Base-by-base conservation (phyloP, 2,888 invertebrate species). In the Salticus scenicus region DNA sequence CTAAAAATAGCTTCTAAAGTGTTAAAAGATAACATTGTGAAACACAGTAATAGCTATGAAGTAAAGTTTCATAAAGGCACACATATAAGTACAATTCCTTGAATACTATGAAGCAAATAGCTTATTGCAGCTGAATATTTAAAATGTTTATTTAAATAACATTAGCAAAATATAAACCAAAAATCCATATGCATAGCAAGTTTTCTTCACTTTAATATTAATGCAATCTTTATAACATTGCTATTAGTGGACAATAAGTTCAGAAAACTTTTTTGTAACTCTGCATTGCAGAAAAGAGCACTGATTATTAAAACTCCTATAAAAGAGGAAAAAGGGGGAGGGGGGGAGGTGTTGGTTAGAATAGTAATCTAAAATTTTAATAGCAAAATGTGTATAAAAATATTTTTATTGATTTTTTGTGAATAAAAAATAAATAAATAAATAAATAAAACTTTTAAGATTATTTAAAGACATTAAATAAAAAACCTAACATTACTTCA, bases 1-100 rank as follows among this genome's bases (percentile, higher is more conserved):
- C 57, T 57, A 57, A 57, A 57, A 57, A 57, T 57, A 57, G 57
- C 57, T 57, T 57, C 57, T 57, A 57, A 57, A 57, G 24, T 57
- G 12, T 57, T 57, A 57, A 57, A 47, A 47, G 7, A 17, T 47
- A 17, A 47, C 12, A 47, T 17, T 47, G 47, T 47, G 17, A 47
- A n/a, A 57, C 57, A 57, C 57, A 24, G 57, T 24, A 57, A 12
- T 57, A 57, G 57, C 57, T 57, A 24, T n/a, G 24, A 57, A 57
- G 57, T n/a, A 57, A 57, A 57, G 2, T 57, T 57, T 57, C 4
- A 24, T 5, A 57, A 57, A 57, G 57, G 57, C 57, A 57, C 57
- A 57, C 57, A 57, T 47, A 47, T 57, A 57, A 57, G 20, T 47
- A 37, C 17, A 57, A 57, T 1, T 47, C 2, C 2, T 47, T 47